Evolutionary conservation across 2,888 invertebrate genomes (phyloP).

Genomic region (Xylota segnis): DNA sequence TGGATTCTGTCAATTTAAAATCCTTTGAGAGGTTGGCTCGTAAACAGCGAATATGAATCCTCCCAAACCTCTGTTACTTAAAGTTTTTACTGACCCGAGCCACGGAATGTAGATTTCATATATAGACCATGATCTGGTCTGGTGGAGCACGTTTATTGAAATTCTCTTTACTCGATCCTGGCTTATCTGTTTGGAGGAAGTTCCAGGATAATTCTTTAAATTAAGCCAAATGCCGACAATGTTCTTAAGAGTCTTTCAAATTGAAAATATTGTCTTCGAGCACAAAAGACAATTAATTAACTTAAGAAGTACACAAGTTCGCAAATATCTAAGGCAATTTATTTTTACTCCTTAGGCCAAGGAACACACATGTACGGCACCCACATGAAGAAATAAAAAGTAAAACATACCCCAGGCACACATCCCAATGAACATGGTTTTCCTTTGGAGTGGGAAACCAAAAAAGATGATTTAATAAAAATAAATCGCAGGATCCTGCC

Average conservation of each 20-base stretch:
- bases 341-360: not conserved
- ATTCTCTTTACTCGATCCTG: too few relatives aligned
- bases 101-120: too few relatives aligned
- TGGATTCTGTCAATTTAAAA: too few relatives aligned
- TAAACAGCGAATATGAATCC: too few relatives aligned
- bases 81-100: too few relatives aligned
- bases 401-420: not conserved
- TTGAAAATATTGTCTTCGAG: not conserved
- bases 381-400: not conserved
- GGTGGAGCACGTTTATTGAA: too few relatives aligned
- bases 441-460: not conserved
- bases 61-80: too few relatives aligned
- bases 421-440: not conserved
- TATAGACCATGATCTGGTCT: too few relatives aligned
- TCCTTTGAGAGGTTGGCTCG: too few relatives aligned
- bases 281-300: not conserved
- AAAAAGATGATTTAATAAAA: not conserved
- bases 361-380: not conserved
- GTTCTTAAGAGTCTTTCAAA: not conserved
- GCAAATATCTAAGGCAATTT: constrained; percentile 3
- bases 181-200: not conserved
- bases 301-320: not conserved
- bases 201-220: not conserved
- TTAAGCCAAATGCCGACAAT: not conserved
- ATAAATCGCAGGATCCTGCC: constrained; percentile 1